Conservation (phyloP, 1,140 invertebrate genomes). For the Rhynchophorus ferrugineus region DNA sequence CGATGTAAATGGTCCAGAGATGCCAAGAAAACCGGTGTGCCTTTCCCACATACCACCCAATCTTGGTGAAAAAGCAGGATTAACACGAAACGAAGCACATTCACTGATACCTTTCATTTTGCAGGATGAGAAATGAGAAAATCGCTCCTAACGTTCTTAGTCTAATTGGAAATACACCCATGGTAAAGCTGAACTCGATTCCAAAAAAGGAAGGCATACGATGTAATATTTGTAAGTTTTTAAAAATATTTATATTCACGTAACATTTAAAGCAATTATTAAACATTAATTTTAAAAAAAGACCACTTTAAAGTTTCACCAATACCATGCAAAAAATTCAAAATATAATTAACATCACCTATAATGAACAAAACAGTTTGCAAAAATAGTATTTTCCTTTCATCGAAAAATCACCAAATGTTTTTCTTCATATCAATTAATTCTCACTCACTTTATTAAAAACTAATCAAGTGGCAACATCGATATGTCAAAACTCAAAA, state of each 20-base stretch:
- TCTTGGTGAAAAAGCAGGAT: conserved; percentile 14
- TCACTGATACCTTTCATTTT: neutral
- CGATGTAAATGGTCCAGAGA: conserved; percentile 15
- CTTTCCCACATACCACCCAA: conserved; percentile 11
- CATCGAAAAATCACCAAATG: too few relatives aligned
- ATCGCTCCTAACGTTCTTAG: conserved; percentile 73
- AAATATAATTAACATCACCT: too few relatives aligned
- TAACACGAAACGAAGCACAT: neutral
- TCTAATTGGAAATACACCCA: conserved; percentile 86
- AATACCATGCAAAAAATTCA: too few relatives aligned
- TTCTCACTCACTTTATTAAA: too few relatives aligned
- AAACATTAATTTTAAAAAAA: too few relatives aligned
- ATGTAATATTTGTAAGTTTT: conserved; percentile 89
- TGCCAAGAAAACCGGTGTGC: conserved; percentile 3
- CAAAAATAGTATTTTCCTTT: too few relatives aligned
- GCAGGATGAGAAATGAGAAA: conserved; percentile 49
- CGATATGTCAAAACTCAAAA: too few relatives aligned
- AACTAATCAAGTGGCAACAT: too few relatives aligned
- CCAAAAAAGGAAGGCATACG: conserved; percentile 75
- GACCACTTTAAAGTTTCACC: too few relatives aligned
- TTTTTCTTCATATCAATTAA: too few relatives aligned
- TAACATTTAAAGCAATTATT: too few relatives aligned
- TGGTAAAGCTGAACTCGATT: conserved; percentile 83
- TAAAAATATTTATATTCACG: neutral
- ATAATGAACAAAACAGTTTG: too few relatives aligned